Conservation (phyloP, 1,140 invertebrate genomes). For the Cotesia glomerata region DNA sequence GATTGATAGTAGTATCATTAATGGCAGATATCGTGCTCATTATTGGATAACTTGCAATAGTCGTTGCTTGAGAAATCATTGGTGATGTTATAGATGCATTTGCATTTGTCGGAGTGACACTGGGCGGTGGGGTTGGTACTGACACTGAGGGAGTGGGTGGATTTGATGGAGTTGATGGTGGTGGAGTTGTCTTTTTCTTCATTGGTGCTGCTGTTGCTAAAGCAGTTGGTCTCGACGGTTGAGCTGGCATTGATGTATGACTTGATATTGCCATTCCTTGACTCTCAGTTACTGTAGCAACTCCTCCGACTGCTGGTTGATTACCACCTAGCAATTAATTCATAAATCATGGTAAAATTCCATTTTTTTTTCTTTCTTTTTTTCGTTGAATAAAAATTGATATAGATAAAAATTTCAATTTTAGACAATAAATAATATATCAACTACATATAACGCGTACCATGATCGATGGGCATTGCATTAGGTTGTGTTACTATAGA, state of each 20-base stretch:
- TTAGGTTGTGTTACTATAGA: conserved; percentile 53
- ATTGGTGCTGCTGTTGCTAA: conserved; percentile 57
- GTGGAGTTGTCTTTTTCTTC: conserved; percentile 54
- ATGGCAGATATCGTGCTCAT: conserved; percentile 44
- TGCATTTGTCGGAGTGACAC: conserved; percentile 54
- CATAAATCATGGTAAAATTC: neutral
- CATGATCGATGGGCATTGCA: conserved; percentile 57
- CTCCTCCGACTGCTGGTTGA: conserved; percentile 46
- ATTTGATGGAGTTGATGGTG: conserved; percentile 42
- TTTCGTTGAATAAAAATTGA: neutral
- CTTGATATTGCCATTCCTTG: conserved; percentile 54
- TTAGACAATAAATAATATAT: neutral
- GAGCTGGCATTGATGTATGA: conserved; percentile 61
- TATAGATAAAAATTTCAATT: neutral
- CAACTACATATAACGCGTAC: conserved; percentile 36
- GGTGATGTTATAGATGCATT: conserved; percentile 54
- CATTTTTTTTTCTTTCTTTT: neutral
- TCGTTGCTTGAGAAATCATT: conserved; percentile 45
- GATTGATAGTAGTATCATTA: conserved; percentile 44
- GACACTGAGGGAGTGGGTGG: conserved; percentile 50
- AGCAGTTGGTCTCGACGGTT: conserved; percentile 59
- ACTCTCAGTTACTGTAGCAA: conserved; percentile 43
- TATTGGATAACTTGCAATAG: conserved; percentile 47
- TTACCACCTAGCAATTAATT: conserved; percentile 29
- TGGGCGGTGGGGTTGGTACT: conserved; percentile 56